Evolutionary conservation across 2,797 vertebrate genomes (phyloP).

Genomic region (Lacerta bilineata): DNA sequence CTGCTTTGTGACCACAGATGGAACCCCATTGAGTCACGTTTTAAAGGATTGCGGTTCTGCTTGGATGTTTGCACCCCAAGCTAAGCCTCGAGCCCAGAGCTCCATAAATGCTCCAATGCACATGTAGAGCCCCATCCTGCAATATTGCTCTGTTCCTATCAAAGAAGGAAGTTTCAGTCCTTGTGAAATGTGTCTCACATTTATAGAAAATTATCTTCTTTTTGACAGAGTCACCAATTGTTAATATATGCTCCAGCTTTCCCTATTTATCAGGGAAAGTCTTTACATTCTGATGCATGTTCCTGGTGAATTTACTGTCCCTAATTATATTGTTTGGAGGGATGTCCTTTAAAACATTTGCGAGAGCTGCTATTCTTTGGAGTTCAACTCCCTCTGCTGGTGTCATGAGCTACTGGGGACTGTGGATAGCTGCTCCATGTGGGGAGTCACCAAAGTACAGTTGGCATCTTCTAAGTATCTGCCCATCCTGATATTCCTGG

Average conservation of each 20-base stretch:
- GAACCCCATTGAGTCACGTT: conserved; percentile 56
- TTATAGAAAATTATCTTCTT: neutral
- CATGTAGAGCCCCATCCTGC: neutral
- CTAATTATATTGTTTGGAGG: neutral
- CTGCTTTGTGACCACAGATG: conserved; percentile 69
- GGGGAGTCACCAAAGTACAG: neutral
- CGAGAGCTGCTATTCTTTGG: neutral
- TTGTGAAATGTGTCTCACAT: neutral
- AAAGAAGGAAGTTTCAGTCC: neutral
- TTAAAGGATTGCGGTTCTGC: conserved; percentile 70
- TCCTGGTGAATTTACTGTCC: neutral
- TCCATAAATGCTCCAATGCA: neutral
- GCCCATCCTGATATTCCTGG: no score
- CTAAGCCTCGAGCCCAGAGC: neutral
- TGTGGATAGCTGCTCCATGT: neutral
- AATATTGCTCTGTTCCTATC: neutral
- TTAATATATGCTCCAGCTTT: neutral
- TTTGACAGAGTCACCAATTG: neutral
- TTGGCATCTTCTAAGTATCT: neutral
- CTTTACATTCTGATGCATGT: neutral
- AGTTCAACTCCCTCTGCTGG: neutral
- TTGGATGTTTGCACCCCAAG: conserved; percentile 57
- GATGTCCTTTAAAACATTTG: neutral
- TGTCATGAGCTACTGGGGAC: neutral
- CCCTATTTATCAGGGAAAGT: neutral